These are phyloP conservation scores for Calameuta filiformis DNA, from an alignment of 2,888 invertebrate genomes.

Conservation along the genomic window DNA sequence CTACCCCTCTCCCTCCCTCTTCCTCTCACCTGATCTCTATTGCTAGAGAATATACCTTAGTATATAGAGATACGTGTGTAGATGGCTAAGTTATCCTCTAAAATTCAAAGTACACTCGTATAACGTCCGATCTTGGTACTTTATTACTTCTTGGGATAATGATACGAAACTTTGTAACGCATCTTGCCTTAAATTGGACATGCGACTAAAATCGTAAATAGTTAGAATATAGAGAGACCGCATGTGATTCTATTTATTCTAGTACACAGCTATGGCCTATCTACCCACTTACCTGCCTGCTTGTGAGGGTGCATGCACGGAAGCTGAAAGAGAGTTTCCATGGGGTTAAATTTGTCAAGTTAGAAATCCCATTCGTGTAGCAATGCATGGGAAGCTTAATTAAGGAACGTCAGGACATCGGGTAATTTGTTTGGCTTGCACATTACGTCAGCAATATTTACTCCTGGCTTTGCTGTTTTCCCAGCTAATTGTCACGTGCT, in stretches of 20 bases:
- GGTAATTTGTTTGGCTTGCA: not conserved
- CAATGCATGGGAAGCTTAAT: not conserved
- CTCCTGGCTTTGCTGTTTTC: not conserved
- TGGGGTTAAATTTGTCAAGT: not conserved
- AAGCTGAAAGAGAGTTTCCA: not conserved
- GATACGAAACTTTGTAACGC: not conserved
- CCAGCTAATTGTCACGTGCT: not conserved
- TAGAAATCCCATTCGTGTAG: too few species aligned
- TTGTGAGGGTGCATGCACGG: not conserved
- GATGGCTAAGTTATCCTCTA: not conserved
- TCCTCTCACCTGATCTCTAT: not conserved
- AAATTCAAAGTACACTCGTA: not conserved
- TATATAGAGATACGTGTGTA: not conserved
- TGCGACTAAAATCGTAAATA: not conserved
- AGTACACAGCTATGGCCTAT: too few species aligned
- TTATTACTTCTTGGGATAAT: not conserved
- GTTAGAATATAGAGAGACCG: not conserved
- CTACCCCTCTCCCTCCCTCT: not conserved
- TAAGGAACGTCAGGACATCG: not conserved
- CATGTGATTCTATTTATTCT: too few species aligned
- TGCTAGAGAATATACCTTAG: not conserved
- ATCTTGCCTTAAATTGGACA: not conserved
- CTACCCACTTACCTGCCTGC: too few species aligned
- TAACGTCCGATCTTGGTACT: not conserved
- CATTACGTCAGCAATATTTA: not conserved